phyloP scores from a whole-genome alignment of 2,113 vertebrate species.

The Phodopus roborovskii region DNA sequence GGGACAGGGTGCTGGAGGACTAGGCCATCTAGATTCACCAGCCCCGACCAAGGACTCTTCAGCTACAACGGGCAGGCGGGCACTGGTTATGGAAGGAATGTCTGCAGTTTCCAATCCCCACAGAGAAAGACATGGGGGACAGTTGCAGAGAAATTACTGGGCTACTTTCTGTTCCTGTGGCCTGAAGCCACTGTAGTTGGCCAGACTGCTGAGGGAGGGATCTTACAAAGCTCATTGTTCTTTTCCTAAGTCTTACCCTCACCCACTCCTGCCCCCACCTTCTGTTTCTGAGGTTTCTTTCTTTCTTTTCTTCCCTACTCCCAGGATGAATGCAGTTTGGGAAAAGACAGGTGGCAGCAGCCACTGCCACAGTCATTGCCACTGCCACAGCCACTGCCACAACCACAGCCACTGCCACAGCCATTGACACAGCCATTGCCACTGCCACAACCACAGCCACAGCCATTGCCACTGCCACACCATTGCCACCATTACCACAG shows the following conservation, averaged over 20 bases:
- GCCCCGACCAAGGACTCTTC: not conserved
- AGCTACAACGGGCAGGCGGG: slow-evolving; percentile 30
- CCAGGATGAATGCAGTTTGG: slow-evolving; percentile 18
- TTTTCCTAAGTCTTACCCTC: not conserved
- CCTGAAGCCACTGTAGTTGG: slow-evolving; percentile 76
- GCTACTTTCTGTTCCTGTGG: slow-evolving; percentile 70
- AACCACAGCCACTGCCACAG: too few relatives aligned
- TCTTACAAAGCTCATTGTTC: slow-evolving; percentile 71
- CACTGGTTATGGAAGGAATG: slow-evolving; percentile 64
- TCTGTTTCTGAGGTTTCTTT: slow-evolving; percentile 38
- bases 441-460: too few relatives aligned
- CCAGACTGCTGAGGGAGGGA: slow-evolving; percentile 56
- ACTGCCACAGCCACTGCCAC: too few relatives aligned
- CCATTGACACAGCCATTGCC: too few relatives aligned
- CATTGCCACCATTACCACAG: too few relatives aligned
- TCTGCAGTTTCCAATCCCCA: slow-evolving; percentile 76
- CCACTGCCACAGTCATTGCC: too few relatives aligned
- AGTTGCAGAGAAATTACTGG: slow-evolving; percentile 76
- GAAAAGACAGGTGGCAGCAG: not conserved
- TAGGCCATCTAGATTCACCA: not conserved
- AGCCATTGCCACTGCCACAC: too few relatives aligned
- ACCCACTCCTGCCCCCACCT: slow-evolving; percentile 49
- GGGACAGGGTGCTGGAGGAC: not conserved
- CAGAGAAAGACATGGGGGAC: slow-evolving; percentile 73
- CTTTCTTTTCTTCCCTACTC: not conserved